Base-by-base conservation (phyloP, 2,113 vertebrate species). In the Columba livia region DNA sequence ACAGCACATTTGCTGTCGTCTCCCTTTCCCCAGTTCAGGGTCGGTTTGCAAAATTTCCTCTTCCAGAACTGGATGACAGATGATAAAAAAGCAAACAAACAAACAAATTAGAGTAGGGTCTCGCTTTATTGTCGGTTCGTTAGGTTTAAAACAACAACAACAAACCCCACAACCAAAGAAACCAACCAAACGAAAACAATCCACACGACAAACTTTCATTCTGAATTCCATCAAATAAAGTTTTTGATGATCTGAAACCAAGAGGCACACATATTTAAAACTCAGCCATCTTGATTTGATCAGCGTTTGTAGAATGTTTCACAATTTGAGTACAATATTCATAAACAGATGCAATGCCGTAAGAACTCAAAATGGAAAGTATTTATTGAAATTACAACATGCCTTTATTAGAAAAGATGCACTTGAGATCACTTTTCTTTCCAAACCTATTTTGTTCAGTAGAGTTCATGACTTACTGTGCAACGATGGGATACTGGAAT, bases 191-290 rank as follows among this genome's bases (percentile, higher is more conserved):
- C 18, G 18, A 47, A 47, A 47, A 47, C 44, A 47, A 47, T 18
- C 44, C 44, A 8, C 44, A 47, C 44, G 19, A 47, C 18, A 47
- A 53, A 19, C 23, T 47, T 98, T 74, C 97, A 93, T 96, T 98
- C 96, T 50, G 95, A 97, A 88, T 97, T 97, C 69, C 94, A 98
- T 12, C 75, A 97, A 85, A 98, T 90, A 90, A 98, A 94, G 44
- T 71, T 97, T 98, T 90, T 97, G 91, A 80, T 97, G 72, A 83
- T 98, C 94, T 94, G 98, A 98, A 96, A 97, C 88, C 97, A 65
- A 61, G 61, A 94, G 42, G 36, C 42, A 86, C 51, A 89, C 91
- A 81, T 91, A 89, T 56, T 94, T 93, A 92, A 79, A 94, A 85
- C 25, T 9, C 34, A 78, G 83, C 23, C 47, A 85, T 74, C 84